Base-by-base conservation (phyloP, 1,140 invertebrate genomes). In the Bradynema listronoti region DNA sequence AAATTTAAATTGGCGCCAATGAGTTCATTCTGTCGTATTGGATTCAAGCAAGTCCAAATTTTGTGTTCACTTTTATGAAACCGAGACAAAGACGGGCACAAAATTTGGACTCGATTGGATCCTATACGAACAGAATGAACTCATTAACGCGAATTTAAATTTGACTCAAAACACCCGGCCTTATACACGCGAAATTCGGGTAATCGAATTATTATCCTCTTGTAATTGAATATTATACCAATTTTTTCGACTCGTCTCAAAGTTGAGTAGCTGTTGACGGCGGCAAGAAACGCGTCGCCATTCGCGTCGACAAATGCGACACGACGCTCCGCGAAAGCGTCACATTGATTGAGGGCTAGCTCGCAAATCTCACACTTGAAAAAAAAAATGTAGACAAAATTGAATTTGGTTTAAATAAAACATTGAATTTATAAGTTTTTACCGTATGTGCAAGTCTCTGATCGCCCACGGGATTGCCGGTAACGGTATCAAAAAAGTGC, bases 281-380 rank as follows among this genome's bases (percentile, higher is more conserved):
- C 82, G 2, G 85, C 82, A 7, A 91, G 77, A 75, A 85, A 89
- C 0, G 91, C 79, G 73, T 92, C 88, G 58, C 84, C 82, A 76
- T 89, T 90, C 65, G 82, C 83, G 79, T 93, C 90, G 27, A 91
- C 82, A 46, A 91, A 81, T 0, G 88, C 87, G 27, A 91, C 73
- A 64, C 85, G 84, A 56, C 88, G 80, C 67, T 88, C 86, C 65
- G 78, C 82, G 0, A 85, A 47, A 14, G 83, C 79, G 3, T 88
- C 88, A 68, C 85, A 85, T 79, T 90, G 86, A 78, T 89, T 88
- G 27, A 93, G 76, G 4, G 85, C 85, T 34, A 92, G 80, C 69
- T 86, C 84, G 19, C 84, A 81, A 1, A 90, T 83, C 9, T 85
- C 84, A 68, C 83, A 80, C 86, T 85, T 69, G 84, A 85, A 68